phyloP scores from a whole-genome alignment of 2,888 invertebrate species.

The Plagodis pulveraria region DNA sequence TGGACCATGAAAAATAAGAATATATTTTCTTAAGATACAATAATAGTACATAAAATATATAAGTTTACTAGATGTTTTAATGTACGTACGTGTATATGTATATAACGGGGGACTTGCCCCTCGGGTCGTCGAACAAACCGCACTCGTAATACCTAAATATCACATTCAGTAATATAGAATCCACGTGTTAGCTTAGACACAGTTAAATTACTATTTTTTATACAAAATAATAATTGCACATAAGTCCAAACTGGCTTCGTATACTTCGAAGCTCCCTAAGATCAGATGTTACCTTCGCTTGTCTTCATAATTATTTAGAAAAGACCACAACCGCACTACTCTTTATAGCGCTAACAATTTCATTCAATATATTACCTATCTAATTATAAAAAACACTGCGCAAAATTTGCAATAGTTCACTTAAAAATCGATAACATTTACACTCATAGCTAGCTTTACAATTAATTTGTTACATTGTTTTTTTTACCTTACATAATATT shows the following conservation, averaged over 20 bases:
- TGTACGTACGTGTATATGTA: slow-evolving; percentile 72
- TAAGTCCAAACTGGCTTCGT: slow-evolving; percentile 71
- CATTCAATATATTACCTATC: slow-evolving; percentile 86
- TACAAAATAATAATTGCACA: slow-evolving; percentile 86
- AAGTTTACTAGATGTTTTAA: slow-evolving; percentile 81
- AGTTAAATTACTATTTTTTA: slow-evolving; percentile 80
- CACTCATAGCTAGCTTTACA: slow-evolving; percentile 84
- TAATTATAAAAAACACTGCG: slow-evolving; percentile 85
- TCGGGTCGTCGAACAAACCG: slow-evolving; percentile 69
- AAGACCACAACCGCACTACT: slow-evolving; percentile 66
- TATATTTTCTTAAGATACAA: slow-evolving; percentile 84
- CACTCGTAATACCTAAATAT: slow-evolving; percentile 84
- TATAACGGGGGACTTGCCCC: slow-evolving; percentile 54
- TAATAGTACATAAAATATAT: slow-evolving; percentile 85
- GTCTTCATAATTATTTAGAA: slow-evolving; percentile 49
- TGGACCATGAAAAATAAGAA: slow-evolving; percentile 86
- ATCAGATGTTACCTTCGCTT: slow-evolving; percentile 42
- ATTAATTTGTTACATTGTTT: slow-evolving; percentile 84
- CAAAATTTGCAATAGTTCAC: slow-evolving; percentile 83
- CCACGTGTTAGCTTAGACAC: slow-evolving; percentile 84
- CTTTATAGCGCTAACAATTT: slow-evolving; percentile 80
- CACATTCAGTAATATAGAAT: slow-evolving; percentile 86
- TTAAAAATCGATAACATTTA: slow-evolving; percentile 84
- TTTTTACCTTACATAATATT: slow-evolving; percentile 79
- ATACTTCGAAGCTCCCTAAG: slow-evolving; percentile 57